phyloP scores from a whole-genome alignment of 64 coral and sea anemone species.

The Dendronephthya gigantea region DNA sequence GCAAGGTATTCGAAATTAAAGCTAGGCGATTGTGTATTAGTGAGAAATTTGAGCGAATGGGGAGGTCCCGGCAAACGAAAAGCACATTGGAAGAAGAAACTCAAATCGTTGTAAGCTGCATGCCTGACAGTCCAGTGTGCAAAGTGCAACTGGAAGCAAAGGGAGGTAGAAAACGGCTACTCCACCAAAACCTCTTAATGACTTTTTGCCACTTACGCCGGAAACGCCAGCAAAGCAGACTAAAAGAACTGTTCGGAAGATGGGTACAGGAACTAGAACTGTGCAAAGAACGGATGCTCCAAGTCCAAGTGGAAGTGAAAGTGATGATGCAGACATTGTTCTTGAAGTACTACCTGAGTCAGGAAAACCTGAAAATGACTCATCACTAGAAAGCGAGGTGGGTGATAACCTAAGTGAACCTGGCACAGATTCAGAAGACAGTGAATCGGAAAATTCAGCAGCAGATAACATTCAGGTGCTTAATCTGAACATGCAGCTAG shows the following conservation, averaged over 20 bases:
- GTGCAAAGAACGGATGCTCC: neutral
- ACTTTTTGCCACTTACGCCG: neutral
- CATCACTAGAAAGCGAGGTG: neutral
- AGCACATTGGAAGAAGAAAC: conserved; percentile 26
- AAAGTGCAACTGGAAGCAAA: conserved; percentile 26
- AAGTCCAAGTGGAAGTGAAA: neutral
- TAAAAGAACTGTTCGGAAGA: neutral
- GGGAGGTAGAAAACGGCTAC: neutral
- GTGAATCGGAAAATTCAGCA: neutral
- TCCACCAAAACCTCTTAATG: neutral
- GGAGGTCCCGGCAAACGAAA: conserved; percentile 28
- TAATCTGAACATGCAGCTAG: neutral
- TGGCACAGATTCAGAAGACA: neutral
- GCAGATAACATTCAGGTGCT: neutral
- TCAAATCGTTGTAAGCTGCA: neutral
- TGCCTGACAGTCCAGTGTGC: conserved; percentile 17
- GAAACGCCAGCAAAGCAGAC: neutral
- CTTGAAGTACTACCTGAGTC: neutral
- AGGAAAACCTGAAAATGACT: neutral
- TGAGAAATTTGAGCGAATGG: conserved; percentile 17
- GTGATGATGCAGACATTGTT: neutral
- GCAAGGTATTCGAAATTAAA: neutral
- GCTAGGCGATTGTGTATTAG: conserved; percentile 28
- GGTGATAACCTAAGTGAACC: neutral
- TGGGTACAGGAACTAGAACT: neutral